phyloP scores from a whole-genome alignment of 2,888 invertebrate species.

The Drosophila melanosoma region DNA sequence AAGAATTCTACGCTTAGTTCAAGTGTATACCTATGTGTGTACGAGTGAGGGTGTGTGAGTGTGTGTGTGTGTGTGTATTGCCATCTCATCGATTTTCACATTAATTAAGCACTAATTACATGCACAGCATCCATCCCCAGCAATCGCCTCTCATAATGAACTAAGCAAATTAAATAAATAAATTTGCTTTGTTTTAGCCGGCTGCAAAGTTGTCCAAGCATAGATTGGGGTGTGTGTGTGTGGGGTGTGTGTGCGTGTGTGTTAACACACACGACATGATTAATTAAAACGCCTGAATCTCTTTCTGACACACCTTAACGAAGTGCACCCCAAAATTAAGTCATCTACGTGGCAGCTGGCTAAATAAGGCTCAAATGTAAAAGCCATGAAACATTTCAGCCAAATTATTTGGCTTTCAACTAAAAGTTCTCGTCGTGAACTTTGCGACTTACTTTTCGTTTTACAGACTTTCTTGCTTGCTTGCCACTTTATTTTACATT shows the following conservation, averaged over 20 bases:
- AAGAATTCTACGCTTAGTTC: not conserved
- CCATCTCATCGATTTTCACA: slow-evolving; percentile 68
- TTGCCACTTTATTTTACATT: slow-evolving; percentile 14
- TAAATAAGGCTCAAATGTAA: slow-evolving; percentile 8
- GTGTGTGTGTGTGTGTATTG: slow-evolving; percentile 35
- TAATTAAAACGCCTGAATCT: slow-evolving; percentile 35
- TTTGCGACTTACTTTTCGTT: slow-evolving; percentile 19
- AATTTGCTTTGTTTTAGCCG: slow-evolving; percentile 24
- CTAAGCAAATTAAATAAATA: slow-evolving; percentile 48
- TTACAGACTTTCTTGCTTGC: not conserved
- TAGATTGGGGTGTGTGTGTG: not conserved
- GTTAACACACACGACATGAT: slow-evolving; percentile 29
- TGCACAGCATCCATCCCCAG: slow-evolving; percentile 36
- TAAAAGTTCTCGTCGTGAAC: slow-evolving; percentile 21
- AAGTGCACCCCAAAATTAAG: slow-evolving; percentile 26
- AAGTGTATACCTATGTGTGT: slow-evolving; percentile 2
- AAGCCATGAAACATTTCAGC: slow-evolving; percentile 13
- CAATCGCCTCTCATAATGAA: slow-evolving; percentile 32
- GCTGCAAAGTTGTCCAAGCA: slow-evolving; percentile 25
- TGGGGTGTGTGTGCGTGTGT: slow-evolving; percentile 7
- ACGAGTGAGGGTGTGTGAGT: not conserved
- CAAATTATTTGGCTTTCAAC: slow-evolving; percentile 20
- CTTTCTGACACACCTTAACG: slow-evolving; percentile 1
- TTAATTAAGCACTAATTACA: slow-evolving; percentile 74
- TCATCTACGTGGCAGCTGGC: slow-evolving; percentile 6